Evolutionary conservation across 2,888 invertebrate genomes (phyloP).

Genomic region (Drosophila algonquin): DNA sequence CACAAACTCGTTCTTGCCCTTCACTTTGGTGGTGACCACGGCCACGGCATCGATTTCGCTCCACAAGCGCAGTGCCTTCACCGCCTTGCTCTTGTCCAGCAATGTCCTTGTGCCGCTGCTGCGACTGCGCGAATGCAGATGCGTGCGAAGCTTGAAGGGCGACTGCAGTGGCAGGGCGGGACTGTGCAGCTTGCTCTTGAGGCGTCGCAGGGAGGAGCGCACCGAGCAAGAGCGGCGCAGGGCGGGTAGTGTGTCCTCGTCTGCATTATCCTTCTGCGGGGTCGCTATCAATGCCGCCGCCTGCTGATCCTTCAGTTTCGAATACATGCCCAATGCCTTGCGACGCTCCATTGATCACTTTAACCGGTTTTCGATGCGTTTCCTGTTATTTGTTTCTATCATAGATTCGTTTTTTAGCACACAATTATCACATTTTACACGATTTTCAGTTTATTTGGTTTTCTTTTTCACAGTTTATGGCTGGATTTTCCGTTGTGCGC

Average conservation of each 20-base stretch:
- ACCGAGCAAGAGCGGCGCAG: constrained; percentile 88
- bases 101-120: constrained; percentile 31
- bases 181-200: constrained; percentile 86
- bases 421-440: constrained; percentile 1
- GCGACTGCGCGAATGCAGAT: constrained; percentile 65
- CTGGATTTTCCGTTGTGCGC: constrained; percentile 57
- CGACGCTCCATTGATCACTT: constrained; percentile 75
- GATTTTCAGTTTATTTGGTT: neutral
- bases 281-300: constrained; percentile 2
- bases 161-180: constrained; percentile 73
- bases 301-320: constrained; percentile 65
- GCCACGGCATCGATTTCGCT: constrained; percentile 69
- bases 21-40: constrained; percentile 55
- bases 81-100: constrained; percentile 58
- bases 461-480: constrained; percentile 23
- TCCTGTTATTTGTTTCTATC: neutral
- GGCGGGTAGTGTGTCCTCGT: constrained; percentile 53
- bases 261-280: constrained; percentile 24
- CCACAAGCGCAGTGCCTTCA: constrained; percentile 60
- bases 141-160: constrained; percentile 79
- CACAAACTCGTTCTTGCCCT: constrained; percentile 55
- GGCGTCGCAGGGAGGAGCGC: constrained; percentile 88
- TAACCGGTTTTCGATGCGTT: constrained; percentile 8
- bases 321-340: constrained; percentile 69
- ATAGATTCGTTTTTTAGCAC: constrained; percentile 11